Evolutionary conservation across 2,113 vertebrate genomes (phyloP), one percentile per base, ranked within the genome.

Genomic region (Electrona antarctica): DNA sequence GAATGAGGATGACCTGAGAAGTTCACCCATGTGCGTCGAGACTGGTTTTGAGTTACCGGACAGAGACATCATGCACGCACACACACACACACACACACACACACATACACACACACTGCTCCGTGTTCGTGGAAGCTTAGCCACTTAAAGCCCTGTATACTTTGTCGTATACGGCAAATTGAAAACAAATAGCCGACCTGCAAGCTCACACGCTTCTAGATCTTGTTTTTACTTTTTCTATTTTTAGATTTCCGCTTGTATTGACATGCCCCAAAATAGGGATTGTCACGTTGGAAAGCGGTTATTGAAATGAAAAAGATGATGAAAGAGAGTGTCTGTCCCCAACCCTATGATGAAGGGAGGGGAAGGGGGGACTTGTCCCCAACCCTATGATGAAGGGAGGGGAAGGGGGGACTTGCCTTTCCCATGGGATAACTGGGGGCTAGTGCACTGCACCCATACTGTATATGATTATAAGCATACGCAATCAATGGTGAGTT

Each of bases 401-500:
- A 58, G 21, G 7, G 21, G 56, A 58, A 28, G 14, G 21, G 13
- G 29, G 29, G 41, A 14, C 52, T 46, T 64, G 80, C 5, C 3
- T 41, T 58, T 80, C 78, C 79, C 82, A 69, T 7, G 51, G 72
- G 75, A 78, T 73, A 71, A 73, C 69, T 70, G 60, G 0, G 14
- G 33, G 73, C 69, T 70, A 33, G 0, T 21, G 21, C 21, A 21
- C 13, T 12, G 73, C 52, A 10, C 55, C 62, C 9, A 52, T 52
- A 52, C 50, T 52, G 50, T 52, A n/a, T 46, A 6, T 51, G 29
- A 63, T 68, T 78, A 80, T 76, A 71, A 83, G 83, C 73, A 69
- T 74, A 69, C 80, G 76, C 68, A 70, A 76, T 74, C 78, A 60
- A 64, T 41, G 77, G 69, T 59, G 71, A 78, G 71, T 67, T 72